phyloP scores from a whole-genome alignment of 2,888 invertebrate species.

The Cetonia aurata region DNA sequence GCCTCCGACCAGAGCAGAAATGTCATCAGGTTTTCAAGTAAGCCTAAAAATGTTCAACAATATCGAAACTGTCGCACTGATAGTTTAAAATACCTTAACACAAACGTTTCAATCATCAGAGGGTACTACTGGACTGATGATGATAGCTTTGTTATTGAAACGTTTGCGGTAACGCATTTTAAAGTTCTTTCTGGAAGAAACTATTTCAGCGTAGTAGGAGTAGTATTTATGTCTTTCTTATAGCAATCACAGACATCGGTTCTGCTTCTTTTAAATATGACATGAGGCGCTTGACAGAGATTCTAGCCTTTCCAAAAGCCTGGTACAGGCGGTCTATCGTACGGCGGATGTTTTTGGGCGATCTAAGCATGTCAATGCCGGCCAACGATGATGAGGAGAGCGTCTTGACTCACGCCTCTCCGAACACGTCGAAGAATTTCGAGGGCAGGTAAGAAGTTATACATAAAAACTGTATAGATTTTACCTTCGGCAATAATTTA shows the following conservation, averaged over 20 bases:
- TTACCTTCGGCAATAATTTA: too few species aligned
- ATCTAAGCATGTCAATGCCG: constrained; percentile 76
- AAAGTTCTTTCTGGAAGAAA: too few species aligned
- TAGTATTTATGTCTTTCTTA: constrained; percentile 48
- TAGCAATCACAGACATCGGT: constrained; percentile 94
- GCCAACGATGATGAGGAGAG: constrained; percentile 62
- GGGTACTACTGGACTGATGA: too few species aligned
- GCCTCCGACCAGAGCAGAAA: constrained; percentile 77
- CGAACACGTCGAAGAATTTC: constrained; percentile 44
- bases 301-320: constrained; percentile 97
- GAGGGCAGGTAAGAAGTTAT: constrained; percentile 35
- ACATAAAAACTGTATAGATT: not conserved
- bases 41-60: constrained; percentile 10
- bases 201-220: constrained; percentile 10
- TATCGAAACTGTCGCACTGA: too few species aligned
- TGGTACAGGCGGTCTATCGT: constrained; percentile 98
- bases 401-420: constrained; percentile 45
- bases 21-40: constrained; percentile 52
- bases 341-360: constrained; percentile 91
- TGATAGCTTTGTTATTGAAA: too few species aligned
- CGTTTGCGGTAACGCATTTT: too few species aligned
- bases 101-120: too few species aligned
- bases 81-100: too few species aligned
- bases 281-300: constrained; percentile 96
- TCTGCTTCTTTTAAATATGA: constrained; percentile 98